These are phyloP conservation scores for Potamarius usumacintae DNA, from an alignment of 2,113 vertebrate genomes.

Conservation along the genomic window DNA sequence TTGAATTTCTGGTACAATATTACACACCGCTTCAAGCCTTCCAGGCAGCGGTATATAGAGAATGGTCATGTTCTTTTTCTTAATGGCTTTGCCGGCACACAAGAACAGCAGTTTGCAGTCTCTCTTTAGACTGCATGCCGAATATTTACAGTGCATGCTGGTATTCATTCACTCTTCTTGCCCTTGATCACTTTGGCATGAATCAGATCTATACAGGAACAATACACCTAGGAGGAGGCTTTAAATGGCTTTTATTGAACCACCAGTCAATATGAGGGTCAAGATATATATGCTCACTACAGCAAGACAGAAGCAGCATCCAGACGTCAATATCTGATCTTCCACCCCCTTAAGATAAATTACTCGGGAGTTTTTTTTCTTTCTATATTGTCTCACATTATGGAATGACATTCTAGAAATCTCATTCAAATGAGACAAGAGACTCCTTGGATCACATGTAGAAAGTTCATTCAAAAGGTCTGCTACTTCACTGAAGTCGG, in stretches of 20 bases:
- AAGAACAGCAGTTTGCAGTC: background rate
- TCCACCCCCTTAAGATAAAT: constrained; percentile 5
- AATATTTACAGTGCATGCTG: constrained; percentile 35
- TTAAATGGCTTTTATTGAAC: constrained; percentile 49
- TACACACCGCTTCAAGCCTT: constrained; percentile 8
- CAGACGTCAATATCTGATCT: constrained; percentile 19
- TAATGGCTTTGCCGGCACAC: constrained; percentile 16
- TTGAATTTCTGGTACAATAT: constrained; percentile 21
- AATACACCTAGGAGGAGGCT: constrained; percentile 40
- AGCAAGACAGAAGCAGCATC: constrained; percentile 21
- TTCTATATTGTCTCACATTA: constrained; percentile 6
- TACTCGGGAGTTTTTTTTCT: constrained; percentile 1
- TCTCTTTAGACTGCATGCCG: background rate
- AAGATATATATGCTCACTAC: constrained; percentile 42
- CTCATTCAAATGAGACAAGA: background rate
- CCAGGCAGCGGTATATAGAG: background rate
- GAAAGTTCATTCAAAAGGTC: background rate
- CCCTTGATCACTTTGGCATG: constrained; percentile 53
- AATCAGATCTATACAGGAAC: constrained; percentile 54
- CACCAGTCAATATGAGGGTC: constrained; percentile 30
- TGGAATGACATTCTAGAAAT: background rate
- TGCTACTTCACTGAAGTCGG: no score
- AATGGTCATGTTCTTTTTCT: constrained; percentile 17
- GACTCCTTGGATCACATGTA: background rate
- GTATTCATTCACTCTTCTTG: constrained; percentile 49